Evolutionary conservation across 92 coral and sea anemone genomes (phyloP), one percentile per base, ranked within the genome.

Genomic region (Zoanthus sansibaricus): DNA sequence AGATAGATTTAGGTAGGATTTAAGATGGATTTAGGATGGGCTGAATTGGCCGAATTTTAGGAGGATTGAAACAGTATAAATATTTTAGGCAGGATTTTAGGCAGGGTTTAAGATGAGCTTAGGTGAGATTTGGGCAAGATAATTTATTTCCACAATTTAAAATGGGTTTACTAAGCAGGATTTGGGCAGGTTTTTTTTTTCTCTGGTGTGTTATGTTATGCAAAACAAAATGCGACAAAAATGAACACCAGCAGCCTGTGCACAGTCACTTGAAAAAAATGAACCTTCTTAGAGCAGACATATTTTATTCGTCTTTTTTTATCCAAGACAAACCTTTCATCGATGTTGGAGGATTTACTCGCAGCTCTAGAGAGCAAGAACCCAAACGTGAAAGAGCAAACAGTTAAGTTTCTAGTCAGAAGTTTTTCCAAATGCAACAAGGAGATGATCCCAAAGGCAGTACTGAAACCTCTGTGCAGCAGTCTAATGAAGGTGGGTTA

Each of bases 321-420:
- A 52, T 61, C 33, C 9, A 61, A 97, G 99, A 95, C 98, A 31
- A 95, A 80, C 72, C 72, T 97, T n/a, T 84, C 98, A 54, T 97
- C 99, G 18, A 91, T 95, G 88, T 98, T 95, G 85, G 99, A 97
- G 61, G 98, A 97, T 44, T 51, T 97, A 31, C 75, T 92, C 25
- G 91, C 93, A 37, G 20, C 94, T 72, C 86, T 97, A 21, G 94
- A 93, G 66, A 94, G 88, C 94, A 97, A 97, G 91, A 97, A 97
- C 79, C 99, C 99, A 9, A 87, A 75, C 15, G 97, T 97, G 9
- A 95, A 95, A 72, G 99, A 97, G 32, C 98, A 93, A 86, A 97
- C 99, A 48, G 79, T 93, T 7, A 92, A 90, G 87, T 97, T 93
- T 77, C 93, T 97, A 45, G 91, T 91, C 11, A 92, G 99, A 46